A percentile compares a stretch with the other conserved stretches of the same genome.
Conservation (phyloP, 2,113 vertebrate genomes). For the Mus spicilegus region DNA sequence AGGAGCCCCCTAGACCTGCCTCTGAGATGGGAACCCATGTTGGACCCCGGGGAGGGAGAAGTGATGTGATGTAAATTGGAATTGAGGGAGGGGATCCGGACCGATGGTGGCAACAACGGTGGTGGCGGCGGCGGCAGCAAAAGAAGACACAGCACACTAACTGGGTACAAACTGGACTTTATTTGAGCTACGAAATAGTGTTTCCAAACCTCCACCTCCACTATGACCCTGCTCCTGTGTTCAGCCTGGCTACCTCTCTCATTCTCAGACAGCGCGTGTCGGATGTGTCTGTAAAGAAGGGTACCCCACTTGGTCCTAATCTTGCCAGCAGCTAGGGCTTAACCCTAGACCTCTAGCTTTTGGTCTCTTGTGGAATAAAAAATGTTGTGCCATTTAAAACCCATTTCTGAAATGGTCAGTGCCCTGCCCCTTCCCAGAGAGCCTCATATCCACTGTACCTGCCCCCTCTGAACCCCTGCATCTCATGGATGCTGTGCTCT, state of each 20-base stretch:
- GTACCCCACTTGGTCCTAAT: neutral
- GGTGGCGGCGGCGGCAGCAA: slow-evolving; percentile 54
- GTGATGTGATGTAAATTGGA: neutral
- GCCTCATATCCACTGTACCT: neutral
- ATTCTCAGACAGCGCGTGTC: neutral
- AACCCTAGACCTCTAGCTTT: slow-evolving; percentile 22
- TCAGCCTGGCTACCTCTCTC: slow-evolving; percentile 17
- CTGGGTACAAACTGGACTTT: slow-evolving; percentile 89
- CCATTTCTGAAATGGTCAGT: slow-evolving; percentile 58
- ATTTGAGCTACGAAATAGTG: slow-evolving; percentile 88
- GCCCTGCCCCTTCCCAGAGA: neutral
- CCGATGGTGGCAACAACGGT: neutral
- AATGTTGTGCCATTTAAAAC: slow-evolving; percentile 59
- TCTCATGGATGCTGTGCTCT: neutral
- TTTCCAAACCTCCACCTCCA: slow-evolving; percentile 68
- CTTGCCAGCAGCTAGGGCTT: neutral
- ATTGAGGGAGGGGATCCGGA: slow-evolving; percentile 25
- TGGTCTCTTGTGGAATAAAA: slow-evolving; percentile 58
- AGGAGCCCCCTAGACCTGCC: slow-evolving; percentile 46
- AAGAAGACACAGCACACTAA: slow-evolving; percentile 87
- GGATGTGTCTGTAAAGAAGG: neutral
- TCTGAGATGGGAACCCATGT: slow-evolving; percentile 34
- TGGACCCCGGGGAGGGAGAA: neutral
- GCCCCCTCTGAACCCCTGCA: neutral
- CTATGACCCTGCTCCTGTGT: neutral